These are phyloP conservation scores for Ptilorrhoa leucosticta DNA, from an alignment of 2,113 vertebrate genomes.

Conservation along the genomic window DNA sequence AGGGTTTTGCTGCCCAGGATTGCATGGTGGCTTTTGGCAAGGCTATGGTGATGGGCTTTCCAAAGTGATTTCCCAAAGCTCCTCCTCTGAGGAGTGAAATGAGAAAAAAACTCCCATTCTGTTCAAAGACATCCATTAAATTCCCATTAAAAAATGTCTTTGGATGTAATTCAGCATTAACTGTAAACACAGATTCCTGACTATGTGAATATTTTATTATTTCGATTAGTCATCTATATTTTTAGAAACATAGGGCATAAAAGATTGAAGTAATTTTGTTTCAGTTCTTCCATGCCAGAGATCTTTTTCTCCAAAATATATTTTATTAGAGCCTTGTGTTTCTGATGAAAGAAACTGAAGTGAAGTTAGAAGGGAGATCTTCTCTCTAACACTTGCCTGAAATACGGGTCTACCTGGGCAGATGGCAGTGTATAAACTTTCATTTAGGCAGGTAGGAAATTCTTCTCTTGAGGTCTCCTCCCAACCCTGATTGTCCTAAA, in stretches of 20 bases:
- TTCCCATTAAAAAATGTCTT: not conserved
- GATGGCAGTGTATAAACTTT: not conserved
- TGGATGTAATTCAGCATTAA: conserved; percentile 7
- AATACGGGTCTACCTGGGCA: not conserved
- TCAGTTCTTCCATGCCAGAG: not conserved
- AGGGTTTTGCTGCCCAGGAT: not conserved
- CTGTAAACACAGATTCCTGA: conserved; percentile 34
- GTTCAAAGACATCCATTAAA: not conserved
- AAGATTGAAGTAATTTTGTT: conserved; percentile 64
- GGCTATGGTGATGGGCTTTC: rapidly evolving
- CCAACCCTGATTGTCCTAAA: not conserved
- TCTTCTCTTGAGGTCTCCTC: not conserved
- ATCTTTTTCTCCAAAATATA: not conserved
- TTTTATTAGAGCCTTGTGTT: not conserved
- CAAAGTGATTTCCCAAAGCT: not conserved
- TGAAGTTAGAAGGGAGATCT: not conserved
- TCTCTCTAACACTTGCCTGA: not conserved
- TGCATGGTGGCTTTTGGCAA: not conserved
- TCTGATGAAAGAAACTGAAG: not conserved
- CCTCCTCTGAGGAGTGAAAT: not conserved
- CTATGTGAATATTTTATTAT: conserved; percentile 70
- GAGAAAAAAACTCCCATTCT: not conserved
- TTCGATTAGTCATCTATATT: conserved; percentile 57
- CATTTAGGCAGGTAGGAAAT: not conserved
- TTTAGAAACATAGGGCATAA: conserved; percentile 61